A percentile compares a stretch with the other conserved stretches of the same genome.
Conservation (phyloP, 2,113 vertebrate species). For the Cynopterus brachyotis region DNA sequence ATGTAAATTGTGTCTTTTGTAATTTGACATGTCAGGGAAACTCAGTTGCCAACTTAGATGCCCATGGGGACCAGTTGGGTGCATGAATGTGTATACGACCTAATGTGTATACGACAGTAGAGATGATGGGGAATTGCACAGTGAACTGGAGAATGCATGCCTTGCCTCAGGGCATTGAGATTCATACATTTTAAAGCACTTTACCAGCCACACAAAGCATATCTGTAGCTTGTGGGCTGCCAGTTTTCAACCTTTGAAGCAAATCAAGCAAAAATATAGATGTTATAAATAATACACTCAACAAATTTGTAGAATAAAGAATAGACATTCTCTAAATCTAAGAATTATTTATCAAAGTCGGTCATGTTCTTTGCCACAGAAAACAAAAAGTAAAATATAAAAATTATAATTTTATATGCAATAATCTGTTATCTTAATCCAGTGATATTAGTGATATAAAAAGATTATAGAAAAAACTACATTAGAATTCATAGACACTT, state of each 20-base stretch:
- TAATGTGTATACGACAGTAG: background rate
- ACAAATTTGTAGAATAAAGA: background rate
- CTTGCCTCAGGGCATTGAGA: background rate
- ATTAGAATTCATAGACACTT: background rate
- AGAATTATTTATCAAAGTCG: background rate
- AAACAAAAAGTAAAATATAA: background rate
- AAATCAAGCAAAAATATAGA: background rate
- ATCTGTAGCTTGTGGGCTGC: conserved; percentile 32
- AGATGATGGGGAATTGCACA: background rate
- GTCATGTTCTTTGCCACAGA: background rate
- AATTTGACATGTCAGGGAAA: background rate
- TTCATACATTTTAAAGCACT: conserved; percentile 36
- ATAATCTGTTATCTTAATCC: background rate
- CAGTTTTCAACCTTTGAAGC: background rate
- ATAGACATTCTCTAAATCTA: background rate
- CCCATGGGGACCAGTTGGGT: background rate
- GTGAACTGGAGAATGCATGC: background rate
- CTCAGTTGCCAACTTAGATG: background rate
- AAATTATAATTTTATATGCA: background rate
- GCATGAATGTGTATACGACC: background rate
- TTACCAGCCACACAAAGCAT: background rate
- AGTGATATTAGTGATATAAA: background rate
- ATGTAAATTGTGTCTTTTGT: conserved; percentile 27
- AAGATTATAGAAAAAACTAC: background rate
- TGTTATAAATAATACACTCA: background rate